Conservation (phyloP, 2,888 invertebrate species). For the Lathronympha strigana region DNA sequence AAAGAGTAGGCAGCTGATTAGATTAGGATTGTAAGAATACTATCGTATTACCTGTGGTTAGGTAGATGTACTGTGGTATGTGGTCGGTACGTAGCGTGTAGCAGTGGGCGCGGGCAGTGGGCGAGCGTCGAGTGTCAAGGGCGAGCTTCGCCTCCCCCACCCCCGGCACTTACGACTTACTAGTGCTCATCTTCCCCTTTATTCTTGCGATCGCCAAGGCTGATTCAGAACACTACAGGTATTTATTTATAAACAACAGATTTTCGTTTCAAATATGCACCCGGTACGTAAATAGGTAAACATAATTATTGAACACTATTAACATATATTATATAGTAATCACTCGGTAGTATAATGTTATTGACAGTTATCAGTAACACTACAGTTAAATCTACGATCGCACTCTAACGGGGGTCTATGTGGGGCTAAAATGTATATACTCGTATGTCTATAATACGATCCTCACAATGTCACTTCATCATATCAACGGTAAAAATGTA, state of each 20-base stretch:
- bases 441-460: no score
- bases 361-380: no score
- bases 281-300: not conserved
- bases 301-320: no score
- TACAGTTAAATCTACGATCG: no score
- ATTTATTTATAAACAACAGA: not conserved
- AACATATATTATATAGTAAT: no score
- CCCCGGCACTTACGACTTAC: slow-evolving; percentile 48
- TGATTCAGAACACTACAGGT: slow-evolving; percentile 1
- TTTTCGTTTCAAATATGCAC: not conserved
- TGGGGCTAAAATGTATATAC: no score
- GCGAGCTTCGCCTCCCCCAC: slow-evolving; percentile 56
- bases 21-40: not conserved
- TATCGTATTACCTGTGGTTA: not conserved
- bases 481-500: no score
- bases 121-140: slow-evolving; percentile 70
- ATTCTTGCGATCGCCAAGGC: not conserved
- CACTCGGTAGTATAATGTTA: no score
- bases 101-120: slow-evolving; percentile 12
- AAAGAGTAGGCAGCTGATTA: no score
- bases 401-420: no score
- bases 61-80: slow-evolving; percentile 1
- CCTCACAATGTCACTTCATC: no score
- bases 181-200: slow-evolving; percentile 54
- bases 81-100: not conserved